Percentiles rank a stretch among this genome's conserved stretches.
Conservation (phyloP, 2,888 invertebrate species). For the Trissoscelio sp. region DNA sequence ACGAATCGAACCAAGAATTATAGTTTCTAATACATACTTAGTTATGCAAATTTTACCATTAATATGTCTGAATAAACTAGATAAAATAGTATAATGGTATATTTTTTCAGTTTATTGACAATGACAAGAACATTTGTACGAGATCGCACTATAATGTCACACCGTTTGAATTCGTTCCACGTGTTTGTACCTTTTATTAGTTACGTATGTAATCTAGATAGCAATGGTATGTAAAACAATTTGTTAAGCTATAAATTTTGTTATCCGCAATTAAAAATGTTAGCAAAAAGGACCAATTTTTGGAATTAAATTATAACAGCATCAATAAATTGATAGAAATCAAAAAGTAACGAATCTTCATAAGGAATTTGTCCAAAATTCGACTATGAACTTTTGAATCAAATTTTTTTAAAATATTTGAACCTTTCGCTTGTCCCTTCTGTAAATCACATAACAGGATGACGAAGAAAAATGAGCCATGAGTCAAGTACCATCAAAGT, state of each 20-base stretch:
- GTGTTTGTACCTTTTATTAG: slow-evolving; percentile 50
- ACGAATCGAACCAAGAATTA: not conserved
- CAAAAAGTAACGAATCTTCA: too few species aligned
- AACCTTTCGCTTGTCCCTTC: slow-evolving; percentile 41
- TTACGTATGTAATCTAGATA: slow-evolving; percentile 52
- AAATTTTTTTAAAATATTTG: slow-evolving; percentile 15
- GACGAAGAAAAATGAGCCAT: slow-evolving; percentile 64
- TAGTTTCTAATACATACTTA: slow-evolving; percentile 5
- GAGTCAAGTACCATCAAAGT: slow-evolving; percentile 55
- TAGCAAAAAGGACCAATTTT: slow-evolving; percentile 2
- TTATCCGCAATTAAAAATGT: not conserved
- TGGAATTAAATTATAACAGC: slow-evolving; percentile 5
- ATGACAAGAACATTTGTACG: slow-evolving; percentile 45
- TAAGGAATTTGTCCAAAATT: not conserved
- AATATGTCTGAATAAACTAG: slow-evolving; percentile 5
- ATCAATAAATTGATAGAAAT: too few species aligned
- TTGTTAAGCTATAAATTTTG: slow-evolving; percentile 13
- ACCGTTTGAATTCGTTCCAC: slow-evolving; percentile 18
- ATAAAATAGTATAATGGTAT: slow-evolving; percentile 30
- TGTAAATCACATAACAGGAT: slow-evolving; percentile 65
- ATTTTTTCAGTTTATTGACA: slow-evolving; percentile 43
- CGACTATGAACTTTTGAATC: slow-evolving; percentile 7
- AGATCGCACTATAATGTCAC: slow-evolving; percentile 28
- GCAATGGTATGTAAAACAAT: slow-evolving; percentile 19
- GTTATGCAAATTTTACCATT: slow-evolving; percentile 40